A percentile compares a stretch with the other conserved stretches of the same genome.
Evolutionary conservation across 92 coral and sea anemone genomes (phyloP).

Genomic region (Palythoa caribaeorum): DNA sequence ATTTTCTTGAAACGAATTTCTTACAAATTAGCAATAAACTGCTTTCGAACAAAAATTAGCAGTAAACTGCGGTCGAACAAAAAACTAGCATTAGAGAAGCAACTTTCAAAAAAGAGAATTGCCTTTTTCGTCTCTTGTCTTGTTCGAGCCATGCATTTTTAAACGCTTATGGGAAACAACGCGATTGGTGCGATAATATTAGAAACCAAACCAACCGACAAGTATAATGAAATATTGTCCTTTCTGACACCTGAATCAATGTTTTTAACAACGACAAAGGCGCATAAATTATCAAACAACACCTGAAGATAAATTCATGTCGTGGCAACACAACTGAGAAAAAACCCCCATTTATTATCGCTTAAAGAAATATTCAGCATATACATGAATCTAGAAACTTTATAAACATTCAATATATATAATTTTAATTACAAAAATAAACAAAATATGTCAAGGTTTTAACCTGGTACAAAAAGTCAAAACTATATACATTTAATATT

Average conservation of each 20-base stretch:
- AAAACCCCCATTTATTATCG: neutral
- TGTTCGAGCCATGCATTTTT: neutral
- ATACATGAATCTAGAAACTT: neutral
- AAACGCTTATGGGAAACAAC: slow-evolving; percentile 7
- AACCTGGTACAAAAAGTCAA: neutral
- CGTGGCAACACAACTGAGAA: neutral
- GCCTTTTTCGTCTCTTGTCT: neutral
- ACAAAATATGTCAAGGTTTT: neutral
- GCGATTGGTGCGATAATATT: slow-evolving; percentile 8
- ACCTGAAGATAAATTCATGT: neutral
- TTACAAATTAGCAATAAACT: neutral
- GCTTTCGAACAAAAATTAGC: neutral
- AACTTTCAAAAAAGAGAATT: neutral
- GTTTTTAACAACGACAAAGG: slow-evolving; percentile 14
- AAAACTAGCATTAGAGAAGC: neutral
- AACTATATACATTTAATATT: neutral
- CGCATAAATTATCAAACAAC: slow-evolving; percentile 27
- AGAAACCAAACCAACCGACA: neutral
- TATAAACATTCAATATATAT: neutral
- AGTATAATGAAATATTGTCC: neutral
- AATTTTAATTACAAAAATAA: neutral
- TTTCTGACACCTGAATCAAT: slow-evolving; percentile 2
- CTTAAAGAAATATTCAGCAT: neutral
- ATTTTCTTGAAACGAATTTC: neutral
- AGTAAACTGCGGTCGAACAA: neutral